Evolutionary conservation across 2,888 invertebrate species (phyloP).

Genomic region (Teleogryllus oceanicus): DNA sequence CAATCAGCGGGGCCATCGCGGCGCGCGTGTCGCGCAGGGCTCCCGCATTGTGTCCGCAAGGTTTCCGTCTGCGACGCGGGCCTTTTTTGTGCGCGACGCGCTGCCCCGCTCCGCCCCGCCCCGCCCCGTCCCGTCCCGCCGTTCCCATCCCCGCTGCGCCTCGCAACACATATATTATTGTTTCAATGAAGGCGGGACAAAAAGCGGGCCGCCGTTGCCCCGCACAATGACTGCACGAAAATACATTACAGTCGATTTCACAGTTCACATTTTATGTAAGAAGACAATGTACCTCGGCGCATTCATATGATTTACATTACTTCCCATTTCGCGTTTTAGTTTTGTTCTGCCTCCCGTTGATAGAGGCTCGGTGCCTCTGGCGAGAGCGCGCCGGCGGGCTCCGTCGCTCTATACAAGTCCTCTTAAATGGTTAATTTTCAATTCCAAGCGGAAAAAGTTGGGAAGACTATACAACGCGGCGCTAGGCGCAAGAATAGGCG

Average conservation of each 20-base stretch:
- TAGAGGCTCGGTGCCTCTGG: too few relatives aligned
- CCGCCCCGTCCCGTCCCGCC: too few relatives aligned
- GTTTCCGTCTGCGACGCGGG: neutral
- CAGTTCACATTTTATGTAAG: neutral
- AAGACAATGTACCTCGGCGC: neutral
- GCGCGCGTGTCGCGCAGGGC: neutral
- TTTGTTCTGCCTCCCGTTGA: too few relatives aligned
- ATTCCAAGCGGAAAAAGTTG: too few relatives aligned
- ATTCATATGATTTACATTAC: neutral
- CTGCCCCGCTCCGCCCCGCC: too few relatives aligned
- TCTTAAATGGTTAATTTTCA: too few relatives aligned
- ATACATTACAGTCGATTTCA: neutral
- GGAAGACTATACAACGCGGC: too few relatives aligned
- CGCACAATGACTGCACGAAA: neutral
- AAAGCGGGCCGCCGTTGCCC: neutral
- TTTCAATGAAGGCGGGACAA: neutral
- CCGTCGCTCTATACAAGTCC: too few relatives aligned
- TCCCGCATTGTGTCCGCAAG: neutral
- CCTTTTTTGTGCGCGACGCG: neutral
- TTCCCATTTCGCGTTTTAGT: too few relatives aligned
- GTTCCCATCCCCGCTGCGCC: neutral
- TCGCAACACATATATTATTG: neutral
- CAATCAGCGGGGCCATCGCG: neutral
- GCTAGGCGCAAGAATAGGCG: too few relatives aligned
- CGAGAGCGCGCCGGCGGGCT: too few relatives aligned